phyloP scores from a whole-genome alignment of 2,113 vertebrate genomes.

The Microcebus griseorufus region DNA sequence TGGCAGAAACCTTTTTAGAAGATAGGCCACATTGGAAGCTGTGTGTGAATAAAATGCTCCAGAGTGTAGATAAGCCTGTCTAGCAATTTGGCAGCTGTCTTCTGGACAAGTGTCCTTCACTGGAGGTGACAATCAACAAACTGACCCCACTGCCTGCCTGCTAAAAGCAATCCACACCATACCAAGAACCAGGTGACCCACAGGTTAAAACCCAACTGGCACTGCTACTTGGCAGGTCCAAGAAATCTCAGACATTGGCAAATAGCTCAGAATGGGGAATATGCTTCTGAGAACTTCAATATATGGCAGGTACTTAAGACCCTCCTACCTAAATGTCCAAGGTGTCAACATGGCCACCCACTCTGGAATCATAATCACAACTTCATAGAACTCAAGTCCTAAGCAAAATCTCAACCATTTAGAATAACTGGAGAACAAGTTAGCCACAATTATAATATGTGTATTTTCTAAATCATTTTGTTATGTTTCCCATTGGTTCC shows the following conservation, averaged over 20 bases:
- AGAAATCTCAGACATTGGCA: not conserved
- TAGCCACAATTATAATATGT: not conserved
- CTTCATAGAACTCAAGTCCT: not conserved
- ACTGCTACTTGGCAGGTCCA: not conserved
- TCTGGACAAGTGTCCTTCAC: not conserved
- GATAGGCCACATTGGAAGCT: not conserved
- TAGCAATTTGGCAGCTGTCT: constrained; percentile 3
- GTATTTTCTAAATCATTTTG: not conserved
- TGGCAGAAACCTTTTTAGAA: constrained; percentile 11
- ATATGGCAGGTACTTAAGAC: not conserved
- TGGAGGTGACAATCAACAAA: not conserved
- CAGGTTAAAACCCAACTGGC: not conserved
- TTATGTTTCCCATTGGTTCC: not conserved
- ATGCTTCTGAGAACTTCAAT: not conserved
- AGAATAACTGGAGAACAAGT: not conserved
- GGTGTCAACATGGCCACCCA: not conserved
- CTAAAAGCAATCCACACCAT: not conserved
- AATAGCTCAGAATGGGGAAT: not conserved
- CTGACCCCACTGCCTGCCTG: not conserved
- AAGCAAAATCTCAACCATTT: not conserved
- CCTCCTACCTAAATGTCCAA: not conserved
- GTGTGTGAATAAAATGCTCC: constrained; percentile 36
- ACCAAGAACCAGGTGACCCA: not conserved
- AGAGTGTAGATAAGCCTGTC: not conserved
- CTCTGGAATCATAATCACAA: not conserved